Evolutionary conservation across 2,888 invertebrate species (phyloP).

Genomic region (Lasioglossum marginatum): DNA sequence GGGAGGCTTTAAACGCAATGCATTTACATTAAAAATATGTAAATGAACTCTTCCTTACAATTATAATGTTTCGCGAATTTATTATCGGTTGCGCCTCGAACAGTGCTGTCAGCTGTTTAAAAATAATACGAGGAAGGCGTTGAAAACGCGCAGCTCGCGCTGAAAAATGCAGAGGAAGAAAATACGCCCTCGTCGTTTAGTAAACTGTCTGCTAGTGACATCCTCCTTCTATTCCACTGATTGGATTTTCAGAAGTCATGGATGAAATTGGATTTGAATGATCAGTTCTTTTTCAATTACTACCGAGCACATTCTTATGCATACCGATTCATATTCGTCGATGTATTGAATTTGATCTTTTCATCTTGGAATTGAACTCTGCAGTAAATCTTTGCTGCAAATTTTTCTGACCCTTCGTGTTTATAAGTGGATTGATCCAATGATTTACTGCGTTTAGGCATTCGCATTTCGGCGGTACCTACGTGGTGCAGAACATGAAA

Average conservation of each 20-base stretch:
- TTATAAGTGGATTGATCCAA: too few relatives aligned
- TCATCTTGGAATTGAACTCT: not conserved
- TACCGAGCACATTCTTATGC: slow-evolving; percentile 37
- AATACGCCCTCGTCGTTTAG: slow-evolving; percentile 68
- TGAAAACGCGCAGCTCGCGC: slow-evolving; percentile 20
- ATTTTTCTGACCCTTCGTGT: too few relatives aligned
- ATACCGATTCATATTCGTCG: slow-evolving; percentile 28
- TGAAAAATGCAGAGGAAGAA: slow-evolving; percentile 24
- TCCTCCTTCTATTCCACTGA: slow-evolving; percentile 74
- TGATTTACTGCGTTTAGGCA: slow-evolving; percentile 86
- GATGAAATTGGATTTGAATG: slow-evolving; percentile 74
- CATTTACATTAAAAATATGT: not conserved
- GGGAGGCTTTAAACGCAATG: slow-evolving; percentile 7
- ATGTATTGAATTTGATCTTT: slow-evolving; percentile 10
- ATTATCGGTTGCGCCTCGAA: slow-evolving; percentile 11
- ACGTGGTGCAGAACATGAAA: slow-evolving; percentile 96
- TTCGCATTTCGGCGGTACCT: slow-evolving; percentile 97
- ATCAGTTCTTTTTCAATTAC: slow-evolving; percentile 58
- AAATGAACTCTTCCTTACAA: not conserved
- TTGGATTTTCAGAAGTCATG: slow-evolving; percentile 74
- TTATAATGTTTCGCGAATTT: slow-evolving; percentile 9
- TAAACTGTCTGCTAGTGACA: slow-evolving; percentile 77
- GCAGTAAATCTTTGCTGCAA: too few relatives aligned
- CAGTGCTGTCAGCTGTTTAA: slow-evolving; percentile 26
- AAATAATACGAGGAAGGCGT: slow-evolving; percentile 17